Conservation (phyloP, 1,140 invertebrate genomes). For the Nixonia krombeini region DNA sequence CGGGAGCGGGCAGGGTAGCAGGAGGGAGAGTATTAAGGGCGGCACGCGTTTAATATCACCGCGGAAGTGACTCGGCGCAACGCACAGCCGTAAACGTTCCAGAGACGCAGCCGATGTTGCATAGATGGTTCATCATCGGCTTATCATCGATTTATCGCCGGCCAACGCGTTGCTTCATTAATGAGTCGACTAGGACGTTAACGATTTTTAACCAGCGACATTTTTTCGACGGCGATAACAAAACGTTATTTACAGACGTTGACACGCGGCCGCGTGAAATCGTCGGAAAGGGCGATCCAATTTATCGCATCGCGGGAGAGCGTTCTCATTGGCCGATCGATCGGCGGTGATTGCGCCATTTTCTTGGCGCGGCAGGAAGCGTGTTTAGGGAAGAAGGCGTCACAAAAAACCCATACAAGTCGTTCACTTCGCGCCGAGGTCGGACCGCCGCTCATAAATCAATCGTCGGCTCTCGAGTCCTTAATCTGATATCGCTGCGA, state of each 20-base stretch:
- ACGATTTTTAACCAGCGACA: too few relatives aligned
- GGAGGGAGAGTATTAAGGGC: slow-evolving; percentile 38
- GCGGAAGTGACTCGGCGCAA: slow-evolving; percentile 50
- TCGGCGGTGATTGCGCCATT: neutral
- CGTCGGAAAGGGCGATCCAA: too few relatives aligned
- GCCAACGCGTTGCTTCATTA: slow-evolving; percentile 49
- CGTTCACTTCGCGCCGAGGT: slow-evolving; percentile 1
- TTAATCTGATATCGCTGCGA: slow-evolving; percentile 29
- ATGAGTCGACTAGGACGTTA: slow-evolving; percentile 10
- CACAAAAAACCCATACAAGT: neutral
- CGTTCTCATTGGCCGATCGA: too few relatives aligned
- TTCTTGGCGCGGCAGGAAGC: slow-evolving; percentile 1
- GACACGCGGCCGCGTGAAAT: too few relatives aligned
- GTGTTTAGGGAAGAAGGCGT: neutral
- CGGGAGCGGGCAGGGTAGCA: slow-evolving; percentile 20
- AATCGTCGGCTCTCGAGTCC: slow-evolving; percentile 17
- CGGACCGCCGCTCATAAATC: slow-evolving; percentile 17
- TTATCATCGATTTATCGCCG: slow-evolving; percentile 47
- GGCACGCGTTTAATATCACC: slow-evolving; percentile 51
- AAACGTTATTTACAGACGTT: too few relatives aligned
- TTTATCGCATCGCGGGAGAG: too few relatives aligned
- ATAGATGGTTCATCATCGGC: slow-evolving; percentile 40
- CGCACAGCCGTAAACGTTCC: slow-evolving; percentile 48
- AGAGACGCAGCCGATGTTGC: slow-evolving; percentile 6
- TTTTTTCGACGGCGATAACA: too few relatives aligned